phyloP scores from a whole-genome alignment of 2,797 vertebrate species.

The Acipenser transmontanus region DNA sequence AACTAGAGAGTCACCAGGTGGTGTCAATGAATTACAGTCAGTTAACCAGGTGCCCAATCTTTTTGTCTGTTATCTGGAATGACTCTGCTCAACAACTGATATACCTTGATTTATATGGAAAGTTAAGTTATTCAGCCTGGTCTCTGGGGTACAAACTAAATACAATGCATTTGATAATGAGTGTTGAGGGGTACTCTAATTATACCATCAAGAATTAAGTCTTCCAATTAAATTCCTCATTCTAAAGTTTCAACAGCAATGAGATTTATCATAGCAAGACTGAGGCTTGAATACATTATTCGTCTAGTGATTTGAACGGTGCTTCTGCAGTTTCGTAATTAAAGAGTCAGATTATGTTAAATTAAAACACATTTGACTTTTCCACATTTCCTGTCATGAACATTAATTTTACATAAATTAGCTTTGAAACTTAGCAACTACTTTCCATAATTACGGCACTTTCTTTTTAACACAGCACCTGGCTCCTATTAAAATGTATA shows the following conservation, averaged over 20 bases:
- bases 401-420: conserved; percentile 74
- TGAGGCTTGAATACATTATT: background rate
- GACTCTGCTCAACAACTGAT: conserved; percentile 25
- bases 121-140: background rate
- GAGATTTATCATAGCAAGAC: background rate
- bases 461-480: conserved; percentile 46
- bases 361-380: conserved; percentile 52
- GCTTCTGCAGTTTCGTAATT: conserved; percentile 9
- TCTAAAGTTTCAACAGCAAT: background rate
- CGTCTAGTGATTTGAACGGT: background rate
- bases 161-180: background rate
- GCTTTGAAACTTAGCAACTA: conserved; percentile 63
- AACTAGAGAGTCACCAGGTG: conserved; percentile 64
- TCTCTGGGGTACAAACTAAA: background rate
- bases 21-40: conserved; percentile 54
- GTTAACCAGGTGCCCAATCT: conserved; percentile 20
- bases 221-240: background rate
- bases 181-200: background rate
- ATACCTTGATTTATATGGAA: conserved; percentile 22
- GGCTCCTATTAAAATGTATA: conserved; percentile 33
- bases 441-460: conserved; percentile 59
- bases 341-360: conserved; percentile 38
- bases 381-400: conserved; percentile 63
- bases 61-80: conserved; percentile 24
- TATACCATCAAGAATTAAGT: background rate